Conservation (phyloP, 2,797 vertebrate species). For the Sebastes alutus region DNA sequence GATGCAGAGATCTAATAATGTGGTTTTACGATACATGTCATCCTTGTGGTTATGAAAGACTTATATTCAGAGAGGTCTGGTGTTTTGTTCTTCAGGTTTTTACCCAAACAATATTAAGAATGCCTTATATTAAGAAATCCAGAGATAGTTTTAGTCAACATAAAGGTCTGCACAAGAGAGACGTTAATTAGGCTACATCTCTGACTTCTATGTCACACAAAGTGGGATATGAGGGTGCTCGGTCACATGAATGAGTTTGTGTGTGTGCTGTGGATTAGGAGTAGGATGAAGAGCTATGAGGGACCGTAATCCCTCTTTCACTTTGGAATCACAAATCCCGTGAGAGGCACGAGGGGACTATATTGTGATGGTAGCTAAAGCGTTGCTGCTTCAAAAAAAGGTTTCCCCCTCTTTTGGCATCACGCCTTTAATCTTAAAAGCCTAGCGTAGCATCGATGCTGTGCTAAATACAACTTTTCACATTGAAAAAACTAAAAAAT, state of each 20-base stretch:
- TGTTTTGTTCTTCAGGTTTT: background rate
- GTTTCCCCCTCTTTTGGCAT: background rate
- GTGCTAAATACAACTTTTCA: too few relatives aligned
- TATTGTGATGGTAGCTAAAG: conserved; percentile 7
- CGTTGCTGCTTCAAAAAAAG: background rate
- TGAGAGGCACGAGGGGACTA: conserved; percentile 23
- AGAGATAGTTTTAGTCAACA: background rate
- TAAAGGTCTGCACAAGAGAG: background rate
- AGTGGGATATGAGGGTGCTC: background rate
- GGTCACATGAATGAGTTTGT: conserved; percentile 1
- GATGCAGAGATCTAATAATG: background rate
- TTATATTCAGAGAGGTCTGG: background rate
- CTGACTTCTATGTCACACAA: background rate
- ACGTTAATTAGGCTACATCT: background rate
- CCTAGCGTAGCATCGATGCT: too few relatives aligned
- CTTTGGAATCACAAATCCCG: conserved; percentile 36
- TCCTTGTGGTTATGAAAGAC: background rate
- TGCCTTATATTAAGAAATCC: background rate
- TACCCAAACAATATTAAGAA: background rate
- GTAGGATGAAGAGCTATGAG: conserved; percentile 34
- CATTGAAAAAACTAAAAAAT: too few relatives aligned
- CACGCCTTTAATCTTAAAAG: background rate
- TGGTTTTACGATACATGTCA: background rate
- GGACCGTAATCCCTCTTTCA: conserved; percentile 48
- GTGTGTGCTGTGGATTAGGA: conserved; percentile 28